A percentile compares a stretch with the other conserved stretches of the same genome.
phyloP scores from a whole-genome alignment of 2,888 invertebrate species.

The Drosophila stalkeri region DNA sequence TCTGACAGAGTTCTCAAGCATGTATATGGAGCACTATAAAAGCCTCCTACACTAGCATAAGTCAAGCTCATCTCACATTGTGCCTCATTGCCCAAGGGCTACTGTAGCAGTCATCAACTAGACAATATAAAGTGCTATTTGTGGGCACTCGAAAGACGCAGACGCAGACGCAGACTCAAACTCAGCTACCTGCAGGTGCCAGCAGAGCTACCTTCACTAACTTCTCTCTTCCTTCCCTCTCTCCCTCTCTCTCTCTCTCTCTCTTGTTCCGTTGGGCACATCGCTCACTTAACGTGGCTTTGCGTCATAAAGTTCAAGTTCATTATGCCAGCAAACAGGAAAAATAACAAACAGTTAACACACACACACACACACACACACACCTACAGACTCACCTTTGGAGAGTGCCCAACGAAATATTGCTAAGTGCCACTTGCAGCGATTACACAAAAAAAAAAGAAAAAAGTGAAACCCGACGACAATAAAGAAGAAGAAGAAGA shows the following conservation, averaged over 20 bases:
- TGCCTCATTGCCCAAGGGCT: constrained; percentile 32
- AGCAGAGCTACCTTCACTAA: not conserved
- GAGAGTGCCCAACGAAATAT: constrained; percentile 31
- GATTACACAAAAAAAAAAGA: constrained; percentile 70
- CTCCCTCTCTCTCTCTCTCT: not conserved
- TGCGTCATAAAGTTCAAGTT: constrained; percentile 80
- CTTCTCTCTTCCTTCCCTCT: not conserved
- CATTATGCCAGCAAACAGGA: constrained; percentile 69
- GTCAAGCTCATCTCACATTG: constrained; percentile 21
- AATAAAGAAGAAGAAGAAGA: constrained; percentile 31
- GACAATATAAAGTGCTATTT: constrained; percentile 53
- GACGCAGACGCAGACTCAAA: constrained; percentile 1
- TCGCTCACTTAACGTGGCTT: constrained; percentile 74
- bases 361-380: constrained; percentile 28
- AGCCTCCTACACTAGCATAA: constrained; percentile 19
- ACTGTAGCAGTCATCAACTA: constrained; percentile 24
- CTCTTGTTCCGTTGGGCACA: constrained; percentile 35
- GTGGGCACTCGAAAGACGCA: constrained; percentile 24
- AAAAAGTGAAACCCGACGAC: constrained; percentile 59
- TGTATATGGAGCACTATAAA: constrained; percentile 32
- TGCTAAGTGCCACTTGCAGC: constrained; percentile 71
- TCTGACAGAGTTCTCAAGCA: constrained; percentile 23
- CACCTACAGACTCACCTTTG: constrained; percentile 28
- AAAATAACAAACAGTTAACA: constrained; percentile 52
- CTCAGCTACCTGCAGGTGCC: not conserved